phyloP scores from a whole-genome alignment of 2,797 vertebrate genomes.

The Aulostomus chinensis region DNA sequence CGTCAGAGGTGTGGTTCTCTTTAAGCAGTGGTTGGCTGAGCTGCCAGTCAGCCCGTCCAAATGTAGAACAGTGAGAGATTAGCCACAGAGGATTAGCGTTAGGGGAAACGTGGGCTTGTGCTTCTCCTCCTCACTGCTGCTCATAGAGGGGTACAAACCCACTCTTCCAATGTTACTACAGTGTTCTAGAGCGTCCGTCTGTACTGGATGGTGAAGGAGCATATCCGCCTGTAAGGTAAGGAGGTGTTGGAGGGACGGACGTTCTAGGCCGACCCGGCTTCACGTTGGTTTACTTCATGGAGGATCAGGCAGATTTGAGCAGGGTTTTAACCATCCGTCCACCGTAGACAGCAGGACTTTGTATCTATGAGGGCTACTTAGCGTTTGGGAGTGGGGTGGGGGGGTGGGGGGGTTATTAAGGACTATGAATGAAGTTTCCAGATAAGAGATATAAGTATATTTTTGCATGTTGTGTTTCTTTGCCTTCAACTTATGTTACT shows the following conservation, averaged over 20 bases:
- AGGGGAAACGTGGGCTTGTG: slow-evolving; percentile 44
- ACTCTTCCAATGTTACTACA: slow-evolving; percentile 6
- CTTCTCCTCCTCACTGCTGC: slow-evolving; percentile 35
- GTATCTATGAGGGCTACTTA: slow-evolving; percentile 40
- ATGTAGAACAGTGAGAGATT: slow-evolving; percentile 81
- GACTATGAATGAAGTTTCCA: too few relatives aligned
- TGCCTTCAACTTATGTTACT: slow-evolving; percentile 14
- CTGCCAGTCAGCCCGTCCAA: slow-evolving; percentile 62
- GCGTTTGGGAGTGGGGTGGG: slow-evolving; percentile 6
- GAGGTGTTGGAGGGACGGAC: background rate
- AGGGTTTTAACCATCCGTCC: slow-evolving; percentile 24
- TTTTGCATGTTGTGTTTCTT: background rate
- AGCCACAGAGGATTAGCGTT: slow-evolving; percentile 75
- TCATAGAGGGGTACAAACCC: slow-evolving; percentile 37
- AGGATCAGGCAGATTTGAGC: slow-evolving; percentile 37
- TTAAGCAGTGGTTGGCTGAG: slow-evolving; percentile 47
- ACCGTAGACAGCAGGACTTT: slow-evolving; percentile 29
- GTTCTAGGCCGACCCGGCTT: background rate
- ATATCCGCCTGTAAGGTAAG: slow-evolving; percentile 53
- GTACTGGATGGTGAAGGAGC: background rate
- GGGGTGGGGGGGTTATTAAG: too few relatives aligned
- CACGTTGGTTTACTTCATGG: slow-evolving; percentile 7
- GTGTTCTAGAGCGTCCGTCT: slow-evolving; percentile 4
- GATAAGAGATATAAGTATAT: too few relatives aligned
- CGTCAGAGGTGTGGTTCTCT: slow-evolving; percentile 40